These are phyloP conservation scores for Gobio occitaniae DNA, from an alignment of 2,797 vertebrate species.

Conservation along the genomic window DNA sequence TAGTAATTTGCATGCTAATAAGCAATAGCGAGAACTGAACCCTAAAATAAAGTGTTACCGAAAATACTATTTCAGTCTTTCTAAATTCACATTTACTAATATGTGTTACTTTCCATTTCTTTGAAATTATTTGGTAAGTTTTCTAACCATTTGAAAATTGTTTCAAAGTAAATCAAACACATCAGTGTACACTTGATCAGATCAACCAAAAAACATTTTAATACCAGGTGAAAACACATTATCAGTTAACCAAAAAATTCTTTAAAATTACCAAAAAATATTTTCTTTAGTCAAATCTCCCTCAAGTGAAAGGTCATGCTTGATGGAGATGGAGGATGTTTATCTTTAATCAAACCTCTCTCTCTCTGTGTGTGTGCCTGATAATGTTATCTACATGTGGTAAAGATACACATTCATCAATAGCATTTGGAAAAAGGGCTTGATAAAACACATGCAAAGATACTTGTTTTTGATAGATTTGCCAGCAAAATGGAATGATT, in stretches of 20 bases:
- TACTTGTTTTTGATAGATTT: conserved; percentile 45
- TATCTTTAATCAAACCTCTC: conserved; percentile 30
- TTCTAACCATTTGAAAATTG: neutral
- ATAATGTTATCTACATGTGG: conserved; percentile 36
- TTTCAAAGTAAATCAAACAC: neutral
- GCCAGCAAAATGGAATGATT: conserved; percentile 49
- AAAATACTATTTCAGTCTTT: neutral
- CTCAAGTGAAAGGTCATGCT: conserved; percentile 35
- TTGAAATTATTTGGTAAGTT: neutral
- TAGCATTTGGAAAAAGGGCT: conserved; percentile 12
- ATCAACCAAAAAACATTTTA: neutral
- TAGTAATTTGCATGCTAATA: too few relatives aligned
- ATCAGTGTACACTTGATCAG: neutral
- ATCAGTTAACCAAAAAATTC: neutral
- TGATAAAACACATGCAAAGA: conserved; percentile 41
- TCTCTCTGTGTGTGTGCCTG: conserved; percentile 14
- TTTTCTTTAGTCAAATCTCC: neutral
- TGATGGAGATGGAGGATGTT: neutral
- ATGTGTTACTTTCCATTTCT: neutral
- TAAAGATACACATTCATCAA: conserved; percentile 29
- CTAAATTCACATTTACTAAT: neutral
- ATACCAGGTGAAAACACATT: neutral
- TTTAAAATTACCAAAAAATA: neutral
- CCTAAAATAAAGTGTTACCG: too few relatives aligned
- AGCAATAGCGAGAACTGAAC: too few relatives aligned